Evolutionary conservation across 92 coral and sea anemone genomes (phyloP).

Genomic region (Epizoanthus scotinus): DNA sequence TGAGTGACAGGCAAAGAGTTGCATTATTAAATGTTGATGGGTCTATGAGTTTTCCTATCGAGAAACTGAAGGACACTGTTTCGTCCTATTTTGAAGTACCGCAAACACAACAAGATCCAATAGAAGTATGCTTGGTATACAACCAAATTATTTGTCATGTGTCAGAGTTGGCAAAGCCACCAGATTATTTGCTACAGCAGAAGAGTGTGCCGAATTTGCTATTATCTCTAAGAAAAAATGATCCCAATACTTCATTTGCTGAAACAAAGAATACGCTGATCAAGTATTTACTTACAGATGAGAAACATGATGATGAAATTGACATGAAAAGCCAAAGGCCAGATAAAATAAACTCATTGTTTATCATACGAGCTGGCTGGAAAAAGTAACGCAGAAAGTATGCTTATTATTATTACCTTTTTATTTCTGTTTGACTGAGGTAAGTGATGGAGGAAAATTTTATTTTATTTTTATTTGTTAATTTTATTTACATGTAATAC

Average conservation of each 20-base stretch:
- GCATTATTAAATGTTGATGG: too few species aligned
- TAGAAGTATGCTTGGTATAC: constrained; percentile 29
- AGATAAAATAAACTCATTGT: too few species aligned
- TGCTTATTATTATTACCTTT: too few species aligned
- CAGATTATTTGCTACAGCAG: neutral
- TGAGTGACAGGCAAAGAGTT: too few species aligned
- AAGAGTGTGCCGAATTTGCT: neutral
- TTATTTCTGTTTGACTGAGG: too few species aligned
- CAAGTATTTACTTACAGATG: too few species aligned
- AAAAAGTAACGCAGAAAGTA: too few species aligned
- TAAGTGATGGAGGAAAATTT: too few species aligned
- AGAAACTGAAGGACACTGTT: constrained; percentile 17
- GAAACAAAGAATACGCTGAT: constrained; percentile 39
- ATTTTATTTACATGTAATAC: too few species aligned
- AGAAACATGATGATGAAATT: constrained; percentile 38
- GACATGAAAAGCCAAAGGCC: too few species aligned
- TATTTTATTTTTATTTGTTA: too few species aligned
- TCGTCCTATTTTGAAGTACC: constrained; percentile 19
- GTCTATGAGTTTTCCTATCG: neutral
- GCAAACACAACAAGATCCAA: neutral
- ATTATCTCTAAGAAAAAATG: constrained; percentile 14
- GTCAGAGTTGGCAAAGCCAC: constrained; percentile 50
- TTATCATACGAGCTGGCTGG: too few species aligned
- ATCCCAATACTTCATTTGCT: constrained; percentile 41
- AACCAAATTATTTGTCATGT: constrained; percentile 43